phyloP scores from a whole-genome alignment of 2,888 invertebrate species.

The Apotomis capreana region DNA sequence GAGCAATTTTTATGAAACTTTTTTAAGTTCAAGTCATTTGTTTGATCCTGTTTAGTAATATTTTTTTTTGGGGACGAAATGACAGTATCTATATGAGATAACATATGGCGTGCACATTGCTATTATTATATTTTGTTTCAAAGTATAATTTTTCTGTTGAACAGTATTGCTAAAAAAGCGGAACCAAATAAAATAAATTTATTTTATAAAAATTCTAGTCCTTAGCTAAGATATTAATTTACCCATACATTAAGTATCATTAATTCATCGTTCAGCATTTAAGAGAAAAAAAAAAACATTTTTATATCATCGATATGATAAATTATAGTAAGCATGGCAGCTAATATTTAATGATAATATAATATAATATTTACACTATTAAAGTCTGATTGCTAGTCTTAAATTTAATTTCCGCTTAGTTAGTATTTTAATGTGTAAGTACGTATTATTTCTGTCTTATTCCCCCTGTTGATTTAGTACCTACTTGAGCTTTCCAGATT shows the following conservation, averaged over 20 bases:
- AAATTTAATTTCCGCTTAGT: constrained; percentile 6
- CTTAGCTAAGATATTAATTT: not conserved
- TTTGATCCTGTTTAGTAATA: too few relatives aligned
- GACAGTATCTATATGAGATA: too few relatives aligned
- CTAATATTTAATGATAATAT: constrained; percentile 27
- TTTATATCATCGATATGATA: constrained; percentile 9
- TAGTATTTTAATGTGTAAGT: not conserved
- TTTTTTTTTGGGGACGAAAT: too few relatives aligned
- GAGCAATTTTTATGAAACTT: too few relatives aligned
- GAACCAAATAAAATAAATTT: not conserved
- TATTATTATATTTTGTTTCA: too few relatives aligned
- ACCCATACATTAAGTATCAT: not conserved
- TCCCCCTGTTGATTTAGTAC: too few relatives aligned
- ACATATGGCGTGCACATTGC: too few relatives aligned
- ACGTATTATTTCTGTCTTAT: too few relatives aligned
- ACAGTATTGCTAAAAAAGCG: not conserved
- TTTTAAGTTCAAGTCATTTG: too few relatives aligned
- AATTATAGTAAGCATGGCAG: constrained; percentile 23
- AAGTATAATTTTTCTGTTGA: too few relatives aligned
- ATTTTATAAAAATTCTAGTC: not conserved
- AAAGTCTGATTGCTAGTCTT: constrained; percentile 39
- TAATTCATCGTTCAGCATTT: not conserved
- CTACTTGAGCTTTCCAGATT: too few relatives aligned
- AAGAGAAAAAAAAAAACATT: not conserved
- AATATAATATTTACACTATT: constrained; percentile 22